These are phyloP conservation scores for Oxycera nigricornis DNA, from an alignment of 2,888 invertebrate genomes.

Conservation along the genomic window DNA sequence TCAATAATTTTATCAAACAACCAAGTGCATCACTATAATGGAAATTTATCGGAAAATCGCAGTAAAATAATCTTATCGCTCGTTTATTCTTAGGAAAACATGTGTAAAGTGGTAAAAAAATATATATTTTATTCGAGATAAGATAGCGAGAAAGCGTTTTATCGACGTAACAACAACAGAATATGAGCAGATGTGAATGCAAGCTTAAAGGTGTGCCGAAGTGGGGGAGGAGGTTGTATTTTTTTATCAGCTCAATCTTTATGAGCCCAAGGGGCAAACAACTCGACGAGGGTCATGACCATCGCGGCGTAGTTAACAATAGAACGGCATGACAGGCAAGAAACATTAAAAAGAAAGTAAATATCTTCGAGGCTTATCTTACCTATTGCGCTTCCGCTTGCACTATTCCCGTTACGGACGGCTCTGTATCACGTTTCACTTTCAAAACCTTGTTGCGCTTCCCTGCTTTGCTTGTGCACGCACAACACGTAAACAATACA, in stretches of 20 bases:
- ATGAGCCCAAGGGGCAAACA: neutral
- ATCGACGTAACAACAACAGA: neutral
- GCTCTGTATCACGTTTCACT: constrained; percentile 7
- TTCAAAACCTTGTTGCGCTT: neutral
- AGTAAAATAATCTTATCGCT: neutral
- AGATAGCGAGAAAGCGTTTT: neutral
- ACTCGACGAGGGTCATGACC: constrained; percentile 1
- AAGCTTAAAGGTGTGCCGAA: neutral
- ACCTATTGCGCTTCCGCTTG: neutral
- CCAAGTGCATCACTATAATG: no score
- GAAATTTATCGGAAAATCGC: neutral
- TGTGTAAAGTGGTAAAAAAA: neutral
- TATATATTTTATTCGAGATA: neutral
- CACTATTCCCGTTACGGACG: neutral
- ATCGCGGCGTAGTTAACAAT: neutral
- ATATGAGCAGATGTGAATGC: neutral
- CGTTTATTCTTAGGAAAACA: neutral
- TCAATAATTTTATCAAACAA: no score
- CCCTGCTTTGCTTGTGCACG: no score
- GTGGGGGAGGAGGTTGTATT: no score
- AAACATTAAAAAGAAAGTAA: neutral
- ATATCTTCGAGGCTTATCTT: neutral
- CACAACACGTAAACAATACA: neutral
- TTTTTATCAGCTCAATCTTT: neutral
- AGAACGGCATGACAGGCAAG: neutral